phyloP scores from a whole-genome alignment of 2,797 vertebrate genomes.

The Borostomias antarcticus region DNA sequence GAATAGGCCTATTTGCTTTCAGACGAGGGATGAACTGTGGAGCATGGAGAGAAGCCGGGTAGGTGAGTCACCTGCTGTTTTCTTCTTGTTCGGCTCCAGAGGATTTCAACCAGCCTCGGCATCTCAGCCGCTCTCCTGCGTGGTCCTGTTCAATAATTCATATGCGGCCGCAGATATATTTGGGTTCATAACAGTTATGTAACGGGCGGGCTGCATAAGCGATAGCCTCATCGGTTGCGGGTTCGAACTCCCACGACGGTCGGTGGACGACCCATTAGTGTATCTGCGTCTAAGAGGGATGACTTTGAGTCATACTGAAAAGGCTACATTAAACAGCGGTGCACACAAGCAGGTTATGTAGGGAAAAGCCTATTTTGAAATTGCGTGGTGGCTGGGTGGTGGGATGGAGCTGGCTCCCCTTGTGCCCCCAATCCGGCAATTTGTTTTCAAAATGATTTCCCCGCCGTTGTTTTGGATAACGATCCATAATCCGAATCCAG shows the following conservation, averaged over 20 bases:
- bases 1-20: not conserved
- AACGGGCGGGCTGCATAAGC: constrained; percentile 59
- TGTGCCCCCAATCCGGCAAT: constrained; percentile 46
- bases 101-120: constrained; percentile 51
- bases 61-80: constrained; percentile 48
- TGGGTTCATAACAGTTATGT: constrained; percentile 49
- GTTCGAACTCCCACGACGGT: constrained; percentile 40
- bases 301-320: too few relatives aligned
- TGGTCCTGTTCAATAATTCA: constrained; percentile 25
- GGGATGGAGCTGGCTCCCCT: constrained; percentile 33
- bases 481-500: constrained; percentile 50
- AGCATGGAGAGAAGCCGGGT: constrained; percentile 9
- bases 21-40: constrained; percentile 5
- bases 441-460: constrained; percentile 56
- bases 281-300: not conserved
- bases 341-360: too few relatives aligned
- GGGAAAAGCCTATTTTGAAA: too few relatives aligned
- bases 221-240: constrained; percentile 32
- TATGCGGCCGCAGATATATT: constrained; percentile 21
- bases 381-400: not conserved
- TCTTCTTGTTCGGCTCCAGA: constrained; percentile 26
- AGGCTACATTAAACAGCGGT: too few relatives aligned
- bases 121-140: constrained; percentile 19
- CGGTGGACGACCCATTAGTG: constrained; percentile 20
- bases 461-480: constrained; percentile 39